phyloP scores from a whole-genome alignment of 2,888 invertebrate species.

The Himalopsyche japonica region DNA sequence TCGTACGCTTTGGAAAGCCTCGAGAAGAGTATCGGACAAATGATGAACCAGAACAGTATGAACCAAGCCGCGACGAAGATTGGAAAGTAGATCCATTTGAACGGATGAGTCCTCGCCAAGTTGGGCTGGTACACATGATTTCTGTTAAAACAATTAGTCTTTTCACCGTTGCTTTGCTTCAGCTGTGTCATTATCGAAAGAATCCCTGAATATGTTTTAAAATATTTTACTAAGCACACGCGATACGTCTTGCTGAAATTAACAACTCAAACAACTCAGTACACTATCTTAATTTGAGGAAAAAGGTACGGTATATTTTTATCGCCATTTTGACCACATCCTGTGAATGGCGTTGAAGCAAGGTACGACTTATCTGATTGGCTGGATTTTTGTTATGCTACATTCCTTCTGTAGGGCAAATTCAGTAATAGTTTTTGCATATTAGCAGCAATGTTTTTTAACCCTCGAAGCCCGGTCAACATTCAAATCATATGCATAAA shows the following conservation, averaged over 20 bases:
- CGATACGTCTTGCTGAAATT: background rate
- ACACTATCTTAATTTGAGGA: background rate
- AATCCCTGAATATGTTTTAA: background rate
- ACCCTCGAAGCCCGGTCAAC: too few relatives aligned
- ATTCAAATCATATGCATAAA: too few relatives aligned
- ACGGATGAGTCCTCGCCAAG: slow-evolving; percentile 29
- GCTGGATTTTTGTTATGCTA: background rate
- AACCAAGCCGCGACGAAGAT: slow-evolving; percentile 32
- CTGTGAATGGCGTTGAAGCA: slow-evolving; percentile 5
- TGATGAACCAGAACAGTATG: slow-evolving; percentile 32
- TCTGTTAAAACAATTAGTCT: background rate
- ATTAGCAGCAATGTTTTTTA: too few relatives aligned
- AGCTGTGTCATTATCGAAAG: background rate
- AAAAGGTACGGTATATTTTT: background rate
- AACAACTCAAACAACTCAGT: background rate
- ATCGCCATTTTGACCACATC: slow-evolving; percentile 25
- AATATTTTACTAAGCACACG: background rate
- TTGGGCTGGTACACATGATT: slow-evolving; percentile 10
- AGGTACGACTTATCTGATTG: background rate
- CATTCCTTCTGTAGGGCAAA: background rate
- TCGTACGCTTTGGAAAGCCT: background rate
- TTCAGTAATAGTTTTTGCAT: too few relatives aligned
- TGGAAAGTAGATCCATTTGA: slow-evolving; percentile 38
- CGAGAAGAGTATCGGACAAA: slow-evolving; percentile 31
- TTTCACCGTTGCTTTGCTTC: background rate